Conservation (phyloP, 2,888 invertebrate species). For the Aspidiotus destructor region DNA sequence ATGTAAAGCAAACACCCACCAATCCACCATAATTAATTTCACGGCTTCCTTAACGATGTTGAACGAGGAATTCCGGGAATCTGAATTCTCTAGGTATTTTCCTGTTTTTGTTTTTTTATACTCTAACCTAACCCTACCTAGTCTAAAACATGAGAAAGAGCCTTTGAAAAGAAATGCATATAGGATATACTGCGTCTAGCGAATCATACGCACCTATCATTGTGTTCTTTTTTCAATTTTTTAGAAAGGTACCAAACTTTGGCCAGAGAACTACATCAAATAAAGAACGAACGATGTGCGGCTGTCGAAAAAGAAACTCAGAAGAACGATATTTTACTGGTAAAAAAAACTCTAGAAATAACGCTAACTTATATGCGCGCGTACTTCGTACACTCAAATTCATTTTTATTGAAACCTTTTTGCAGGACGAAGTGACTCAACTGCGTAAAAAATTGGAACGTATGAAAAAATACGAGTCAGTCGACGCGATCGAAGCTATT, state of each 20-base stretch:
- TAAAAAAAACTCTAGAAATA: slow-evolving; percentile 38
- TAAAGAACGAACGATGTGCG: slow-evolving; percentile 92
- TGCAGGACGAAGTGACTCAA: slow-evolving; percentile 82
- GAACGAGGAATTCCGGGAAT: too few relatives aligned
- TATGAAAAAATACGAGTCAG: slow-evolving; percentile 94
- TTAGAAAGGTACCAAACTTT: slow-evolving; percentile 93
- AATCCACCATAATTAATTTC: background rate
- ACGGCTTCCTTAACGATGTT: background rate
- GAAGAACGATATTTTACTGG: slow-evolving; percentile 87
- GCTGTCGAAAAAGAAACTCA: slow-evolving; percentile 92
- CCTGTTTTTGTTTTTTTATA: too few relatives aligned
- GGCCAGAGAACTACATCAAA: slow-evolving; percentile 93
- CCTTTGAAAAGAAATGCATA: too few relatives aligned
- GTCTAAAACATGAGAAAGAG: too few relatives aligned
- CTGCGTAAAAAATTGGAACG: slow-evolving; percentile 85
- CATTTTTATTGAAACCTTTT: slow-evolving; percentile 13
- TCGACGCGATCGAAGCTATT: slow-evolving; percentile 93
- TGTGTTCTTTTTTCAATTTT: slow-evolving; percentile 37
- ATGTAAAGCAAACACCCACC: background rate
- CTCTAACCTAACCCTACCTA: too few relatives aligned
- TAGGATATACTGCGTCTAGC: too few relatives aligned
- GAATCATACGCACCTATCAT: background rate
- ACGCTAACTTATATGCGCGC: too few relatives aligned
- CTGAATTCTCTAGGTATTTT: too few relatives aligned
- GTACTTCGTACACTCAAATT: background rate